A percentile compares a stretch with the other conserved stretches of the same genome.
These are phyloP conservation scores for Gymnorhina tibicen DNA, from an alignment of 2,113 vertebrate genomes.

Conservation along the genomic window DNA sequence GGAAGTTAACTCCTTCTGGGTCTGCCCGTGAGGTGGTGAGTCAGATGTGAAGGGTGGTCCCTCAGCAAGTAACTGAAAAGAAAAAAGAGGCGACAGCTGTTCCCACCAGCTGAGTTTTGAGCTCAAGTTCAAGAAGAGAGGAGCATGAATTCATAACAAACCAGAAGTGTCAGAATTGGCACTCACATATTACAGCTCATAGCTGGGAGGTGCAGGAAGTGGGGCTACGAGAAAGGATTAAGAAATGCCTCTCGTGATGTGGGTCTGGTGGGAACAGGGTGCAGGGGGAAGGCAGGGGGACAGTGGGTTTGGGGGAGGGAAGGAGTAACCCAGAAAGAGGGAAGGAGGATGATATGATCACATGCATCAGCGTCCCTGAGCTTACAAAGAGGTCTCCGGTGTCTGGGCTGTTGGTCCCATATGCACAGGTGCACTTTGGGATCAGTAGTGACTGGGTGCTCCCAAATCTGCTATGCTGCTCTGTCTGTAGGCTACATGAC, in stretches of 20 bases:
- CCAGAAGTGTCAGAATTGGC: neutral
- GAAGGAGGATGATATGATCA: neutral
- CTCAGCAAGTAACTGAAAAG: conserved; percentile 14
- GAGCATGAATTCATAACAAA: neutral
- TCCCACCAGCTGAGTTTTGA: conserved; percentile 24
- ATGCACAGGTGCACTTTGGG: neutral
- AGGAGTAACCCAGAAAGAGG: neutral
- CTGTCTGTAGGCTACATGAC: neutral
- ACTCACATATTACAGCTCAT: neutral
- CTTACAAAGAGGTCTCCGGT: neutral
- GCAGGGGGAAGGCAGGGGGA: neutral
- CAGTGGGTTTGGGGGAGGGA: neutral
- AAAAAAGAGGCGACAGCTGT: neutral
- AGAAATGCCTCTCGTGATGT: neutral
- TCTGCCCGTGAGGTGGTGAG: neutral
- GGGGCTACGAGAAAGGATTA: neutral
- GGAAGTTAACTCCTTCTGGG: conserved; percentile 15
- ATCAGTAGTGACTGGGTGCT: neutral
- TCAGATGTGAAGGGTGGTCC: conserved; percentile 19
- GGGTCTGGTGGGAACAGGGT: neutral
- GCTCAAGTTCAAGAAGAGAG: neutral
- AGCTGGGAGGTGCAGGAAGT: neutral
- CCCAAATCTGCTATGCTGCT: neutral
- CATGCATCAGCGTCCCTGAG: neutral
- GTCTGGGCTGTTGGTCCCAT: neutral